These are phyloP conservation scores for Ursus arctos DNA, from an alignment of 2,113 vertebrate genomes.

Conservation along the genomic window DNA sequence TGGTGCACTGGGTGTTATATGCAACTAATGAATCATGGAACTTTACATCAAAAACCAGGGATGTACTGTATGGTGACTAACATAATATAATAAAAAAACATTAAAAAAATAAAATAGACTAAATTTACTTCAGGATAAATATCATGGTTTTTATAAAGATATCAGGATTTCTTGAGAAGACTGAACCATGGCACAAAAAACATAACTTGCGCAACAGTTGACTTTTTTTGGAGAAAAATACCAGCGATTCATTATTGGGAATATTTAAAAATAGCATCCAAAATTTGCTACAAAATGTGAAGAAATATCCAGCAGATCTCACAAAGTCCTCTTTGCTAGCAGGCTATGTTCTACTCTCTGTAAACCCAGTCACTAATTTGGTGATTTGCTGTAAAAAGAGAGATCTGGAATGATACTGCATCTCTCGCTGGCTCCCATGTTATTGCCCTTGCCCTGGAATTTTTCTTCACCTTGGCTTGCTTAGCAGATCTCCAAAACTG, in stretches of 20 bases:
- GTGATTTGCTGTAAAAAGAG: constrained; percentile 18
- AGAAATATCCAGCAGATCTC: constrained; percentile 45
- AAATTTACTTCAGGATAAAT: not conserved
- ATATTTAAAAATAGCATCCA: constrained; percentile 44
- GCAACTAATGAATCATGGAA: too few relatives aligned
- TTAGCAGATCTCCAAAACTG: constrained; percentile 41
- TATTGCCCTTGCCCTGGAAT: not conserved
- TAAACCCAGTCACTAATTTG: not conserved
- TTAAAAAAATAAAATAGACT: too few relatives aligned
- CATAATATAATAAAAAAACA: too few relatives aligned
- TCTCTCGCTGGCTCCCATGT: not conserved
- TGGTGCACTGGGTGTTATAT: too few relatives aligned
- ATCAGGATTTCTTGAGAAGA: constrained; percentile 15
- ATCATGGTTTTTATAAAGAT: constrained; percentile 34
- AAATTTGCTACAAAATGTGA: constrained; percentile 52
- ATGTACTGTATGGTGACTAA: too few relatives aligned
- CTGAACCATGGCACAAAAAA: constrained; percentile 54
- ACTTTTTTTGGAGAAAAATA: constrained; percentile 32
- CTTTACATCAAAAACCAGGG: too few relatives aligned
- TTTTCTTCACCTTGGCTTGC: not conserved
- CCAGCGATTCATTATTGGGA: not conserved
- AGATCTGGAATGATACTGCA: not conserved
- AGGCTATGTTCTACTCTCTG: not conserved
- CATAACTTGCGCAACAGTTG: constrained; percentile 46
- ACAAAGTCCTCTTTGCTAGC: not conserved